Base-by-base conservation (phyloP, 2,888 invertebrate species). In the Andrena chrysosceles region DNA sequence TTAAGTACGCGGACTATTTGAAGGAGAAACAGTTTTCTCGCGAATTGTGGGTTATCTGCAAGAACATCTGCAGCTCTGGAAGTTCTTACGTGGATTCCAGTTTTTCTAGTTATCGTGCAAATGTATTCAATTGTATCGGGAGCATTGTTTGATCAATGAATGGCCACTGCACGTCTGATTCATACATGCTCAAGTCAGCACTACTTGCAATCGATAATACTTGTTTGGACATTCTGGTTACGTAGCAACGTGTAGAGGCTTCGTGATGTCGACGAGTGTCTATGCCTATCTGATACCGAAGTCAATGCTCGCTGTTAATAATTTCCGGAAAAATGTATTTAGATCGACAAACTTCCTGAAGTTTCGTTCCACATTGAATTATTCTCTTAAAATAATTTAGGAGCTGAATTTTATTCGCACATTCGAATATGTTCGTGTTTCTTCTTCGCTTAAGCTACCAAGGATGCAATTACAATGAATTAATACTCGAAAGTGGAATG, bases 141-240 rank as follows among this genome's bases (percentile, higher is more conserved):
- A 67, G 60, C 75, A 71, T 70, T 90, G 91, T 91, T 91, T 91
- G 91, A 91, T 91, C 91, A 89, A 91, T 91, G 90, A 87, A 88
- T 66, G 76, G 77, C 71, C 82, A 83, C 76, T 67, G 87, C 60
- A 84, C 76, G 68, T 48, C 68, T 74, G 83, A 77, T 74, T 85
- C 74, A 67, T 59, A 54, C 75, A 62, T 67, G 54, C 62, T 83
- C 68, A 56, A 83, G 64, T 71, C 62, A 54, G 35, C 62, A 77
- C 66, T 75, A 77, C 82, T 81, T 48, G 81, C 83, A 85, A 91
- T 92, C 92, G 90, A 92, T 92, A 92, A 87, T 90, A 90, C 91
- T 92, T 92, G 92, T 92, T 92, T 92, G 91, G 89, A 88, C 87
- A 85, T 85, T 86, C 85, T 56, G 84, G 92, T 92, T 90, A 76